Conservation (phyloP, 2,113 vertebrate species). For the Brienomyrus longianalis region DNA sequence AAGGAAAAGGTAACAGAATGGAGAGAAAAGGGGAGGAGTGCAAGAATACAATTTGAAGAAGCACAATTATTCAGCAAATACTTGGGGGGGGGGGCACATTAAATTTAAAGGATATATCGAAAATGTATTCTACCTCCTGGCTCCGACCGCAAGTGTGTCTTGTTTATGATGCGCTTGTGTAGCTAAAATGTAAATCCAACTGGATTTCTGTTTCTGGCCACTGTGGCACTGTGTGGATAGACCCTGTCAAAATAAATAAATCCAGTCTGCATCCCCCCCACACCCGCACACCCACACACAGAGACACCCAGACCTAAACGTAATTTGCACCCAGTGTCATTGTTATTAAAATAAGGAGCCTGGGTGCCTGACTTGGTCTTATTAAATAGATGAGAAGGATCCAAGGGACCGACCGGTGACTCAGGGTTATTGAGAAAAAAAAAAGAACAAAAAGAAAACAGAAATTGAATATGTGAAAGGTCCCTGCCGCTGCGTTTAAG, state of each 20-base stretch:
- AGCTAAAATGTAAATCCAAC: neutral
- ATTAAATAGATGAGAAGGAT: neutral
- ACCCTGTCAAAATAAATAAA: neutral
- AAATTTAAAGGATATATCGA: conserved; percentile 49
- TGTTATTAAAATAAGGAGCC: conserved; percentile 1
- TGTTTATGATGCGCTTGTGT: neutral
- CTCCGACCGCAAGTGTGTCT: neutral
- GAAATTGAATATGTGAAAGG: neutral
- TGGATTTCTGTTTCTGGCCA: neutral
- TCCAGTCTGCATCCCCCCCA: conserved; percentile 15
- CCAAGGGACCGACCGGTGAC: neutral
- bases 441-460: neutral
- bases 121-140: conserved; percentile 42
- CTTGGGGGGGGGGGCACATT: conserved; percentile 33
- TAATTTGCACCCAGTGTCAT: neutral
- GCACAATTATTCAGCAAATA: conserved; percentile 41
- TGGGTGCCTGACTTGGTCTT: neutral
- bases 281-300: neutral
- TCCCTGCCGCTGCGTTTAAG: neutral
- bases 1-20: conserved; percentile 3
- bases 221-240: neutral
- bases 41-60: conserved; percentile 41
- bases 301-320: neutral
- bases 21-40: neutral
- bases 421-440: neutral